Base-by-base conservation (phyloP, 2,888 invertebrate species). In the Drosophila kanekoi region DNA sequence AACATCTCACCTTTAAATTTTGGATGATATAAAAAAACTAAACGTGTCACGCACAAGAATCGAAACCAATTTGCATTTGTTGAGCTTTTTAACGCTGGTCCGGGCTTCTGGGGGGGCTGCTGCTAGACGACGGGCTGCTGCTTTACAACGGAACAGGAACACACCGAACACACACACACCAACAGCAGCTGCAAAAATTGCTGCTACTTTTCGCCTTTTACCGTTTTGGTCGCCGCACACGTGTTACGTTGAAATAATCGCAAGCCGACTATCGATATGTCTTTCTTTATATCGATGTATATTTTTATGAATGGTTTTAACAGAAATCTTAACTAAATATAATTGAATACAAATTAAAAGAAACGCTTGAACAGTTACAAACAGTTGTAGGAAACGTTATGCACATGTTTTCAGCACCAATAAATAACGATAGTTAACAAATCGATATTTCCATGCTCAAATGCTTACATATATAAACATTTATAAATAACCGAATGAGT, bases 101-200 rank as follows among this genome's bases (percentile, higher is more conserved):
- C 65, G 81, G 77, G 49, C 62, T 71, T 65, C 43, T 65, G 14
- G 43, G 75, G 76, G 76, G 58, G 77, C 74, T 75, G 75, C 68
- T 74, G 68, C 68, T 74, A 78, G 43, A 73, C 66, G 67, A 78
- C 66, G 58, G 44, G 63, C 62, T 77, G 75, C 70, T 72, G 81
- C 52, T 63, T 80, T 60, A 77, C 66, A 72, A 77, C 61, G 77
- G 80, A 79, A 79, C 77, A 76, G 72, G 76, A 76, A 76, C 72
- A 80, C 71, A 70, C 71, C 77, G 54, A 65, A 76, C 84, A 77
- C 79, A 69, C 81, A 79, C 79, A 78, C 87, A 74, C 81, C 68
- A 62, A 74, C 80, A 82, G 88, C 86, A 81, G 81, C 81, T 81
- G 86, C 80, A 67, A 81, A 83, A 86, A 81, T 64, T 71, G 77